Evolutionary conservation across 2,797 vertebrate genomes (phyloP).

Genomic region (Schizopygopsis pylzovi): DNA sequence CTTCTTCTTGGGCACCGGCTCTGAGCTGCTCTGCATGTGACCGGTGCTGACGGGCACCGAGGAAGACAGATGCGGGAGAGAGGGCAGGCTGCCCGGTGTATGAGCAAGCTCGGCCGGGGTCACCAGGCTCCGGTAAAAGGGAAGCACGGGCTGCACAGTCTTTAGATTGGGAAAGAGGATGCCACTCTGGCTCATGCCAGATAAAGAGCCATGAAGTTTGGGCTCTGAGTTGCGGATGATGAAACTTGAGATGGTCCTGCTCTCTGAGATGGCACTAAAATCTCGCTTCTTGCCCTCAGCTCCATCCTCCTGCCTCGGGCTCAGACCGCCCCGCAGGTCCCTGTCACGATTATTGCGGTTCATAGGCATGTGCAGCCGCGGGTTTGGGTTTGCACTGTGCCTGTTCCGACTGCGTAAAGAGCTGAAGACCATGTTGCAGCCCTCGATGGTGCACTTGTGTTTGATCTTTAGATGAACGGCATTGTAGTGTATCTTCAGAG

Average conservation of each 20-base stretch:
- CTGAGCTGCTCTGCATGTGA: slow-evolving; percentile 75
- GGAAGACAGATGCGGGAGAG: slow-evolving; percentile 89
- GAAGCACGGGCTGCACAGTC: slow-evolving; percentile 95
- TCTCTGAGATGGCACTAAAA: slow-evolving; percentile 72
- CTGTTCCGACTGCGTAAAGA: slow-evolving; percentile 95
- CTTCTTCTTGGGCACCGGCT: slow-evolving; percentile 95
- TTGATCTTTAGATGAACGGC: slow-evolving; percentile 99
- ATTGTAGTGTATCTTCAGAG: slow-evolving; percentile 98
- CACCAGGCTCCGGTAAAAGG: slow-evolving; percentile 93
- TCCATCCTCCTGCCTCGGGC: slow-evolving; percentile 73
- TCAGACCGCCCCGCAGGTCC: slow-evolving; percentile 84
- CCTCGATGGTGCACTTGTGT: slow-evolving; percentile 96
- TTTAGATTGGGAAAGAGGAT: slow-evolving; percentile 95
- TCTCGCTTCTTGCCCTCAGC: slow-evolving; percentile 75
- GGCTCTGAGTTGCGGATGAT: slow-evolving; percentile 80
- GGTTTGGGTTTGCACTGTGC: slow-evolving; percentile 97
- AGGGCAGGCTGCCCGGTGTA: slow-evolving; percentile 89
- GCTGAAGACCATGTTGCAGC: slow-evolving; percentile 99
- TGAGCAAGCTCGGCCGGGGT: slow-evolving; percentile 93
- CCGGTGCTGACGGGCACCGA: slow-evolving; percentile 84
- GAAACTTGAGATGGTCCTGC: slow-evolving; percentile 81
- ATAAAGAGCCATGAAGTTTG: slow-evolving; percentile 82
- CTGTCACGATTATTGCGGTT: slow-evolving; percentile 96
- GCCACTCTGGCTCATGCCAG: slow-evolving; percentile 84
- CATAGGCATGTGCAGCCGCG: slow-evolving; percentile 98